Conservation (phyloP, 2,113 vertebrate genomes). For the Corythornis madagascariensis region DNA sequence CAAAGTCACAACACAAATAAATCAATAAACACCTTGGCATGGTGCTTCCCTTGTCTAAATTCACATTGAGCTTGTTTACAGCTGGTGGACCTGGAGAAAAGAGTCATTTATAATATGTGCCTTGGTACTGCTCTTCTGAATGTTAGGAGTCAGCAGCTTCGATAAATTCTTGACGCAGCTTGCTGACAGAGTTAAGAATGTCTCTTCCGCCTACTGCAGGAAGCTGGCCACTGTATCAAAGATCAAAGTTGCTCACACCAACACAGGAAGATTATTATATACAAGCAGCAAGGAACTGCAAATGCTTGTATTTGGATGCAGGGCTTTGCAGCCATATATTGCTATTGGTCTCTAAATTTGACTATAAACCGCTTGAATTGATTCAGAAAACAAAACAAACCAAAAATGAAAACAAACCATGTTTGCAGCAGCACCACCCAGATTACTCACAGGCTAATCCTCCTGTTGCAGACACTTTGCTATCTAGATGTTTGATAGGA, state of each 20-base stretch:
- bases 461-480: background rate
- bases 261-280: background rate
- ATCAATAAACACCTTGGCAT: background rate
- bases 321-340: background rate
- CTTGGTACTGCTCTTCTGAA: background rate
- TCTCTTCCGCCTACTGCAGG: slow-evolving; percentile 26
- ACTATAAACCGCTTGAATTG: background rate
- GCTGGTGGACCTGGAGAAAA: background rate
- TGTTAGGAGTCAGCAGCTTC: slow-evolving; percentile 27
- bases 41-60: background rate
- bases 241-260: slow-evolving; percentile 29
- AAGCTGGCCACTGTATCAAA: slow-evolving; percentile 39
- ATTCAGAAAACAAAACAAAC: background rate
- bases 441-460: slow-evolving; percentile 2
- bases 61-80: background rate
- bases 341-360: background rate
- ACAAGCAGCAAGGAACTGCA: background rate
- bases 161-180: background rate
- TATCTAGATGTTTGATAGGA: background rate
- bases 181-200: background rate
- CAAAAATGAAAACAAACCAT: background rate
- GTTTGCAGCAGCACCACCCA: background rate
- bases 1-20: background rate
- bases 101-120: background rate
- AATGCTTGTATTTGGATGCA: background rate